phyloP scores from a whole-genome alignment of 1,140 invertebrate species.

The Telenomus remus region DNA sequence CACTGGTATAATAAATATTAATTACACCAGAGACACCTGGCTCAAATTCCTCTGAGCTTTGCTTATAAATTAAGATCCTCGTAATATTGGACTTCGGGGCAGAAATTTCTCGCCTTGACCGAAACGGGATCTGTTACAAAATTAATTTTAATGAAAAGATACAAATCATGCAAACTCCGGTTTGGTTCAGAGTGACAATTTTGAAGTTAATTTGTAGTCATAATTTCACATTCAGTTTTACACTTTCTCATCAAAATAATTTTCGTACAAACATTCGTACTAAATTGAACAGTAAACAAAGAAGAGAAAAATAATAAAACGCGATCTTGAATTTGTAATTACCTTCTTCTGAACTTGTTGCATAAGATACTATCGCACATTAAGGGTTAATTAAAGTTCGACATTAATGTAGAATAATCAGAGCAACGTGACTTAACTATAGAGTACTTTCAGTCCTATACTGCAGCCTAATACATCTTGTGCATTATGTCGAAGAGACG shows the following conservation, averaged over 20 bases:
- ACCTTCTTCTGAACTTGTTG: no score
- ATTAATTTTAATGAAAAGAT: neutral
- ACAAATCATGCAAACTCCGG: constrained; percentile 1
- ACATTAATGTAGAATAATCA: neutral
- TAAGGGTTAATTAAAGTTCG: no score
- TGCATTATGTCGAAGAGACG: neutral
- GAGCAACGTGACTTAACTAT: neutral
- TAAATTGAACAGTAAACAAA: no score
- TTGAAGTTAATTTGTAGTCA: no score
- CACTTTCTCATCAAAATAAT: no score
- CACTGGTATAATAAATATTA: neutral
- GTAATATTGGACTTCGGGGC: neutral
- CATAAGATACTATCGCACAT: no score
- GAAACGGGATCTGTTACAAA: neutral
- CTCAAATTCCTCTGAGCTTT: constrained; percentile 1
- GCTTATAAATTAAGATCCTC: neutral
- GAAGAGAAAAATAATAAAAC: no score
- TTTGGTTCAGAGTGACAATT: no score
- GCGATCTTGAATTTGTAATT: no score
- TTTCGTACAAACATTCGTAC: no score
- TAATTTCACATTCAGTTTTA: no score
- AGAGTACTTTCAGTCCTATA: neutral
- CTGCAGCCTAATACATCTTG: constrained; percentile 4
- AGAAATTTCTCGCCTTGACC: constrained; percentile 2
- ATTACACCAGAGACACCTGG: no score